phyloP scores from a whole-genome alignment of 2,113 vertebrate species.

The Calidris pygmaea region DNA sequence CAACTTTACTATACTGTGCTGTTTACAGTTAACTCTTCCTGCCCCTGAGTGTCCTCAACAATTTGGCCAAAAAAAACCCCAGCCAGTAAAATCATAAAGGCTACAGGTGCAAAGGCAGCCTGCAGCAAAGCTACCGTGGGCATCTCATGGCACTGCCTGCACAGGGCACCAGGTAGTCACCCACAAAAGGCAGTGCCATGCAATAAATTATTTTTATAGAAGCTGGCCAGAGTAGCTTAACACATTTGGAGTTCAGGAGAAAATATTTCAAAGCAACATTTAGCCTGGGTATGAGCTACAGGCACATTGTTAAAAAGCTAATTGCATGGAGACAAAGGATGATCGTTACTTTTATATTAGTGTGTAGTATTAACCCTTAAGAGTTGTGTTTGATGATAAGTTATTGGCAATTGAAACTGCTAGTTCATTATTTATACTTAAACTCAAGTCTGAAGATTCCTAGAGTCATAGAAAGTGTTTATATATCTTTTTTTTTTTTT shows the following conservation, averaged over 20 bases:
- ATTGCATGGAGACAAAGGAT: conserved; percentile 31
- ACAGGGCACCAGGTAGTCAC: background rate
- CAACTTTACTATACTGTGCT: conserved; percentile 39
- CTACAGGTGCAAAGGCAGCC: background rate
- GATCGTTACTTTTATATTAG: conserved; percentile 32
- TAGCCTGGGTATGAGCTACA: conserved; percentile 13
- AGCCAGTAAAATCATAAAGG: background rate
- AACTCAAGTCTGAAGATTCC: background rate
- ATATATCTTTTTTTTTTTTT: background rate
- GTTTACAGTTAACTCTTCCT: conserved; percentile 67
- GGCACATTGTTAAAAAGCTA: conserved; percentile 36
- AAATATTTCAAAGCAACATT: conserved; percentile 47
- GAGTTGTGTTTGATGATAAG: background rate
- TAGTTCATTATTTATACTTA: background rate
- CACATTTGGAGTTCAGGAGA: background rate
- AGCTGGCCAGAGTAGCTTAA: background rate
- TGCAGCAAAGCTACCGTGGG: rapidly evolving
- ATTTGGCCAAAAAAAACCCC: background rate
- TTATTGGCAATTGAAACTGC: background rate
- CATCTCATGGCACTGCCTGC: rapidly evolving
- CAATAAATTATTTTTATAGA: conserved; percentile 18
- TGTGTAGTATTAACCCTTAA: conserved; percentile 31
- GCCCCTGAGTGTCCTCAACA: background rate
- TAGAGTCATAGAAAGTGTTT: background rate
- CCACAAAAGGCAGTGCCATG: background rate